Evolutionary conservation across 2,888 invertebrate genomes (phyloP).

Genomic region (Yponomeuta cagnagella): DNA sequence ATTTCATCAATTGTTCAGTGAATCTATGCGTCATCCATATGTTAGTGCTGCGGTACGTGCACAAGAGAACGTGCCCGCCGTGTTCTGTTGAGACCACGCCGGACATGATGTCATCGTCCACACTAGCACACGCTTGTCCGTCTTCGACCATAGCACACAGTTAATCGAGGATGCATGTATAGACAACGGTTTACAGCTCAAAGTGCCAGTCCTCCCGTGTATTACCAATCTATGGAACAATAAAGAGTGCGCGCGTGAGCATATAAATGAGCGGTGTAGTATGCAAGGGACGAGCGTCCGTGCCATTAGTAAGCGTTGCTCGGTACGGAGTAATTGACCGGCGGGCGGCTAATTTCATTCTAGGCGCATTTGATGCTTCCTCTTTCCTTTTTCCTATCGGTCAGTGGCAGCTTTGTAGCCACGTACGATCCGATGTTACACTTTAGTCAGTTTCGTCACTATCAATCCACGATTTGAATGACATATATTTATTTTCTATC

Average conservation of each 20-base stretch:
- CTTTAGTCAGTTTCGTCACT: background rate
- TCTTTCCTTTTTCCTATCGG: conserved; percentile 76
- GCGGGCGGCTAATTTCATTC: conserved; percentile 71
- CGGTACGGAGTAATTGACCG: conserved; percentile 72
- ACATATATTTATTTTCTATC: too few relatives aligned
- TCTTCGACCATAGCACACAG: conserved; percentile 54
- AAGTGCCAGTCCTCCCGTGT: conserved; percentile 72
- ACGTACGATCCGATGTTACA: background rate
- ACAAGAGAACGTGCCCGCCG: conserved; percentile 54
- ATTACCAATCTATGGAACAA: conserved; percentile 74
- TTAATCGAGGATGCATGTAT: conserved; percentile 71
- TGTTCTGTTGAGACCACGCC: conserved; percentile 59
- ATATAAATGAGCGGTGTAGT: conserved; percentile 68
- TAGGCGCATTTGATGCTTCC: conserved; percentile 69
- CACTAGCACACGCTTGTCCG: conserved; percentile 57
- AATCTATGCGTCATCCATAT: conserved; percentile 50
- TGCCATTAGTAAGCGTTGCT: conserved; percentile 66
- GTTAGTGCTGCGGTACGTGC: conserved; percentile 34
- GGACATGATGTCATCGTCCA: conserved; percentile 69
- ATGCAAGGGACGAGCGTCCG: conserved; percentile 60
- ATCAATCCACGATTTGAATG: too few relatives aligned
- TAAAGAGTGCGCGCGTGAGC: conserved; percentile 62
- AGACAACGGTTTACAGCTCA: conserved; percentile 73
- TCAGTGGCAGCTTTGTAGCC: conserved; percentile 33
- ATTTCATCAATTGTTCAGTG: background rate